Evolutionary conservation across 2,113 vertebrate species (phyloP).

Genomic region (Uria lomvia): DNA sequence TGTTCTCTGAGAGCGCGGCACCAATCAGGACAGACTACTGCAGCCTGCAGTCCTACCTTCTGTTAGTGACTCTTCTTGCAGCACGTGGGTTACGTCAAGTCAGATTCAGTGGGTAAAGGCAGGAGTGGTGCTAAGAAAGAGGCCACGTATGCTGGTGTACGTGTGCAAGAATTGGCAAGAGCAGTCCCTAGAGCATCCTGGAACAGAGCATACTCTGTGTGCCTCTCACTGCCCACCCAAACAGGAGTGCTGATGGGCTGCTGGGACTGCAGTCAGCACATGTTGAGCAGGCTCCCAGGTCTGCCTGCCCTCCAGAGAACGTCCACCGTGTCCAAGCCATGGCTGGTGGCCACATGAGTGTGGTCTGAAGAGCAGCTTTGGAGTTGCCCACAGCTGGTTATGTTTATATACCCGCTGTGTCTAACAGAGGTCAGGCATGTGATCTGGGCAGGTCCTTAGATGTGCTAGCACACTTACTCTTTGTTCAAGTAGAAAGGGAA

Average conservation of each 20-base stretch:
- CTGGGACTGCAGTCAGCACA: neutral
- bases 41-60: neutral
- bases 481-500: neutral
- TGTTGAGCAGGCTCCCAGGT: neutral
- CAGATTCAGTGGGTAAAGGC: neutral
- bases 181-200: neutral
- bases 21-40: neutral
- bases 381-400: neutral
- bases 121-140: neutral
- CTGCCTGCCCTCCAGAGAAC: neutral
- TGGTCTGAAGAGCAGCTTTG: neutral
- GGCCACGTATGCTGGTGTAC: neutral
- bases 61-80: neutral
- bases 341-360: neutral
- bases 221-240: neutral
- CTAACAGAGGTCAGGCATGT: rapidly evolving
- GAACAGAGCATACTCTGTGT: neutral
- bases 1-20: neutral
- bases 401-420: rapidly evolving
- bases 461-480: neutral
- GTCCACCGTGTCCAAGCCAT: neutral
- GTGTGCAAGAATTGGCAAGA: neutral
- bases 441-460: neutral
- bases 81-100: neutral
- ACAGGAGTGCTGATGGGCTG: neutral